Evolutionary conservation across 2,888 invertebrate genomes (phyloP), one percentile per base, ranked within the genome.

Genomic region (Drosophila ustulata): DNA sequence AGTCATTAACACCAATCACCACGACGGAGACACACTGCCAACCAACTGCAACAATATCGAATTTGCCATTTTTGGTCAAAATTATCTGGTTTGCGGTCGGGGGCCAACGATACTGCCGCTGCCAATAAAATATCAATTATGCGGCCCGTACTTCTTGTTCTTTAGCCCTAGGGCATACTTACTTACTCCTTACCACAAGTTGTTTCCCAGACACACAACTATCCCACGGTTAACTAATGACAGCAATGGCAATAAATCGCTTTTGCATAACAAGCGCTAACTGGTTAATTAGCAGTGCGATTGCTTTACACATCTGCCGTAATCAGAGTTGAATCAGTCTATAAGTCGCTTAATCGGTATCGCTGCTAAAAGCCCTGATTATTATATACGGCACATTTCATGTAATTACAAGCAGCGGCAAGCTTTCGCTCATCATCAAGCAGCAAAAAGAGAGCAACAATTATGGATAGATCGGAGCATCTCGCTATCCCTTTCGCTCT

Each of bases 1-100:
- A 89, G 90, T 89, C 89, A 89, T 89, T 90, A 89, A 89, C 89
- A 89, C 89, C 91, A 90, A 75, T 75, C 80, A 66, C 58, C 80
- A 71, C 55, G 59, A 80, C 64, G 59, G 43, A 18, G 23, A 26
- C 34, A 64, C 30, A 56, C 57, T 59, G 59, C 49, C 47, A 75
- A 47, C 68, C 47, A 75, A 51, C 68, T 52, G 74, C 62, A 58
- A 66, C 81, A 87, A 85, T 88, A 85, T 84, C 87, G 83, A 89
- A 82, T 86, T 76, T 85, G 57, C 89, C 89, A 80, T 89, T 80
- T 84, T 89, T 84, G 89, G 83, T 63, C 80, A 82, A 72, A 89
- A 89, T 79, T 66, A 89, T 88, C 68, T 65, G 39, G 52, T 64
- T 49, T 69, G 80, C 66, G 50, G 74, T 68, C 58, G 52, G 82